Evolutionary conservation across 2,113 vertebrate species (phyloP), one percentile per base, ranked within the genome.

Genomic region (Acrocephalus kingi): DNA sequence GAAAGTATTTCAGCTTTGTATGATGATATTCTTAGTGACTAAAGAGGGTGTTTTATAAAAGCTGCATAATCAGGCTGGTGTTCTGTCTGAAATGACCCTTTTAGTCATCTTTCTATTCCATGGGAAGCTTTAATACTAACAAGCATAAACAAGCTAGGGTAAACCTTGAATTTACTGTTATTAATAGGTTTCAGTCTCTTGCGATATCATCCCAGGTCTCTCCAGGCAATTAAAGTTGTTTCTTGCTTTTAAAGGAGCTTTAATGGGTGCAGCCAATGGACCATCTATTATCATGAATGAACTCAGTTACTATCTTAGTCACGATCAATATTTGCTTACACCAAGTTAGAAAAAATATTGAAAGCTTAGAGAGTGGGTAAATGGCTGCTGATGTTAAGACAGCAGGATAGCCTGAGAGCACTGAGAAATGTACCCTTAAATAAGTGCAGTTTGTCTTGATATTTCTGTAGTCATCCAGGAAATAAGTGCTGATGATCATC

Each of bases 271-370:
- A 94, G 90, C 93, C 97, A 97, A 93, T 91, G 89, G 95, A 77
- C 94, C 84, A 96, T 97, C 94, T 96, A 97, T 97, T 97, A 96
- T 94, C 95, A 90, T 94, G 95, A 96, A 97, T 94, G 92, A 95
- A 96, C 88, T 97, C 95, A 94, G 95, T 97, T 97, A 89, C 93
- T 94, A 87, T 96, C 96, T 89, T 55, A 77, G 95, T 96, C 96
- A 97, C 24, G 15, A 97, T 97, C 97, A 97, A 96, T 97, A 97
- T 97, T 97, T 97, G 92, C 96, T 96, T 97, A 95, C 73, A 94
- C 69, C 46, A 90, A 96, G 84, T 93, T 96, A 90, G 84, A 85
- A 97, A 96, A 97, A 95, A 93, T 94, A 95, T 94, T 95, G 93
- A 95, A 94, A 96, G 93, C 94, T 96, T 92, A 84, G 54, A 91